Percentiles rank a stretch among this genome's conserved stretches.
phyloP scores from a whole-genome alignment of 2,888 invertebrate species.

The Onchidella celtica region DNA sequence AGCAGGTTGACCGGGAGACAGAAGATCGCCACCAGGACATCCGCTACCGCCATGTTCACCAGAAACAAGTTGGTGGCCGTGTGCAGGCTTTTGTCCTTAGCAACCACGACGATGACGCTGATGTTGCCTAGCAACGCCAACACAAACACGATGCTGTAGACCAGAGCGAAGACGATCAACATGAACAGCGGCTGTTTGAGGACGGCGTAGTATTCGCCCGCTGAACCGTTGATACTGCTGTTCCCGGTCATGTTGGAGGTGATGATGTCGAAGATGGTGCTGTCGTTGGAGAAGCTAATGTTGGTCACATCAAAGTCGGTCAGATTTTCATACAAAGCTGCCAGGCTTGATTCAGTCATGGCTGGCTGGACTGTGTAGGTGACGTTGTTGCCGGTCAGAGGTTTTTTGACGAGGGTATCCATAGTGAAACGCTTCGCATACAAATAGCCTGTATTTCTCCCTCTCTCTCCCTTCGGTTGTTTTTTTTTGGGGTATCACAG shows the following conservation, averaged over 20 bases:
- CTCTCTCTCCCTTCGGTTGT: too few species aligned
- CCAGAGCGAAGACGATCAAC: constrained; percentile 50
- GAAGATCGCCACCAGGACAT: constrained; percentile 53
- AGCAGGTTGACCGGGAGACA: constrained; percentile 55
- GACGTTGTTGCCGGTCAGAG: background rate
- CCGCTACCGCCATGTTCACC: constrained; percentile 56
- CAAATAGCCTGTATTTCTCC: too few species aligned
- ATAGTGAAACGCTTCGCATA: background rate
- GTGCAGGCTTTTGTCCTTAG: constrained; percentile 54
- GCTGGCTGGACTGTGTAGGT: background rate
- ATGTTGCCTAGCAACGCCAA: constrained; percentile 55
- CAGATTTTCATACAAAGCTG: background rate
- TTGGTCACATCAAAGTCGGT: background rate
- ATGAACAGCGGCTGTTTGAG: constrained; percentile 47
- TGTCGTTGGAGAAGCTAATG: background rate
- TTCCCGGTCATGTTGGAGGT: background rate
- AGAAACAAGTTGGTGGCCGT: constrained; percentile 57
- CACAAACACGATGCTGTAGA: constrained; percentile 54
- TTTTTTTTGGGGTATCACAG: too few species aligned
- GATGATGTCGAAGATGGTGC: constrained; percentile 1
- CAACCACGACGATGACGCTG: constrained; percentile 54
- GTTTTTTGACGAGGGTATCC: background rate
- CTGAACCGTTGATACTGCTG: background rate
- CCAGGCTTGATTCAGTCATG: background rate
- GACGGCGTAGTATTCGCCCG: constrained; percentile 26